Evolutionary conservation across 2,113 vertebrate genomes (phyloP).

Genomic region (Nycticebus coucang): DNA sequence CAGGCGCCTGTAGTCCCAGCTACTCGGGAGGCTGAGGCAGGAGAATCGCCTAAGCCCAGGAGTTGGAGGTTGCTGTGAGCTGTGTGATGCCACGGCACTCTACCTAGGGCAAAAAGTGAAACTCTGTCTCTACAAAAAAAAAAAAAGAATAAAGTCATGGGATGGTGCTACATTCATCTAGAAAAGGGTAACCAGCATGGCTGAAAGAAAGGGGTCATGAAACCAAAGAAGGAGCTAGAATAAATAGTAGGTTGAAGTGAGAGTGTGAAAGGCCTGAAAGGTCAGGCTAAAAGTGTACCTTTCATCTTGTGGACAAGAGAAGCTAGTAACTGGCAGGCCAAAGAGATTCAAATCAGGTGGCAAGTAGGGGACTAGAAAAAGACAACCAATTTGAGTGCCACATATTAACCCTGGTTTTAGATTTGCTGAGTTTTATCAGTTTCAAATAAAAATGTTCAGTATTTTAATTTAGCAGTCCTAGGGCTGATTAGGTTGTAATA

Average conservation of each 20-base stretch:
- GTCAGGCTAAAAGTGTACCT: neutral
- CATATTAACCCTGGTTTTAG: constrained; percentile 32
- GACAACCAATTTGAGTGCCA: neutral
- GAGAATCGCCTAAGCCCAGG: too few species aligned
- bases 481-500: neutral
- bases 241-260: neutral
- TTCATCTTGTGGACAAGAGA: constrained; percentile 4
- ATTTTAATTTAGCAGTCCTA: neutral
- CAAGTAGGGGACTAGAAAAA: constrained; percentile 35
- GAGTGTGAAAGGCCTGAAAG: neutral
- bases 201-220: neutral
- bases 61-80: too few species aligned
- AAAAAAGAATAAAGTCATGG: neutral
- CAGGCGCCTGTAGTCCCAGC: too few species aligned
- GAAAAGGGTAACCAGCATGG: neutral
- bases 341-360: neutral
- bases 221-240: neutral
- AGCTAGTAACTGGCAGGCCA: constrained; percentile 8
- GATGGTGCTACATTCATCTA: neutral
- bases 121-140: too few species aligned
- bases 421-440: constrained; percentile 23
- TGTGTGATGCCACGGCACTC: too few species aligned
- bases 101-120: too few species aligned
- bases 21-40: too few species aligned
- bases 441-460: constrained; percentile 3